Conservation (phyloP, 2,113 vertebrate genomes). For the Acinonyx jubatus region DNA sequence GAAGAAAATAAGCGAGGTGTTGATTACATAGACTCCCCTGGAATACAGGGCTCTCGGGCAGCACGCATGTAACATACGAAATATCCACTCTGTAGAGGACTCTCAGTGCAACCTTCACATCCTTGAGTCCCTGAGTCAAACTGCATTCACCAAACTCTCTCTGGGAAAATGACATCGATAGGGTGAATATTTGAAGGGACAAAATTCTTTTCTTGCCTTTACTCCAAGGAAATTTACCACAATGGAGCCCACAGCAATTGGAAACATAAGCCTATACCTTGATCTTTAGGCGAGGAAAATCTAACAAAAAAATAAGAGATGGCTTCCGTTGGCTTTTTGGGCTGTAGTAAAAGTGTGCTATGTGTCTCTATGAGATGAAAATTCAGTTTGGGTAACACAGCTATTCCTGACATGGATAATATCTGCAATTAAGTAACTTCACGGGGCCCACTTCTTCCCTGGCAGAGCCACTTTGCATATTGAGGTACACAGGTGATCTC, state of each 20-base stretch:
- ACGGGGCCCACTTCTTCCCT: not conserved
- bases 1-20: slow-evolving; percentile 60
- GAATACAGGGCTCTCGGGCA: not conserved
- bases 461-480: slow-evolving; percentile 39
- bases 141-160: not conserved
- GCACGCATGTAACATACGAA: not conserved
- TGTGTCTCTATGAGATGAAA: not conserved
- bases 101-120: not conserved
- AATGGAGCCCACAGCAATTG: not conserved
- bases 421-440: not conserved
- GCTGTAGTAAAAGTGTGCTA: not conserved
- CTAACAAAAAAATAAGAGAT: not conserved
- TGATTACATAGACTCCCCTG: slow-evolving; percentile 51
- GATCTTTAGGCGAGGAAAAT: not conserved
- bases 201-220: slow-evolving; percentile 13
- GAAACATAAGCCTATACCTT: no score
- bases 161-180: not conserved
- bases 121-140: not conserved
- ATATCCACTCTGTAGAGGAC: not conserved
- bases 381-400: not conserved
- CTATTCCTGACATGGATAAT: not conserved
- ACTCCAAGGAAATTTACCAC: not conserved
- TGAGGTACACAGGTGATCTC: slow-evolving; percentile 12
- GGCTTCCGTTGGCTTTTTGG: not conserved
- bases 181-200: not conserved